Evolutionary conservation across 2,797 vertebrate genomes (phyloP).

Genomic region (Lates japonicus): DNA sequence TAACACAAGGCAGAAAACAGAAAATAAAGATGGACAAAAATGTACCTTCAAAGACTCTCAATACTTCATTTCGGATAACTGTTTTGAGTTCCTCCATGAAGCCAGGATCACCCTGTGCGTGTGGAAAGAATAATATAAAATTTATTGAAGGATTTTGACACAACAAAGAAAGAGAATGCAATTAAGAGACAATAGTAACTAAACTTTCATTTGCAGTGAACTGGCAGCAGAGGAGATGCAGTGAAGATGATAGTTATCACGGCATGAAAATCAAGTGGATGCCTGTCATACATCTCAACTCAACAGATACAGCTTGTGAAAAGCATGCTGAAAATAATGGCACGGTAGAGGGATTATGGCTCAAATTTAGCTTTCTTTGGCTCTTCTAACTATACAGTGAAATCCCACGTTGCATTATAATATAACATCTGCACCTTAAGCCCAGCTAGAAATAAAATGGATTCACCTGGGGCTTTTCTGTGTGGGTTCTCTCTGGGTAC

Average conservation of each 20-base stretch:
- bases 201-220: constrained; percentile 57
- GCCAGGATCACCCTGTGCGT: constrained; percentile 87
- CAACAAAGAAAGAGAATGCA: constrained; percentile 48
- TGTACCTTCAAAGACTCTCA: constrained; percentile 95
- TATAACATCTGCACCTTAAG: constrained; percentile 27
- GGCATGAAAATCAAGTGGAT: constrained; percentile 48
- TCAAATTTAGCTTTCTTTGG: neutral
- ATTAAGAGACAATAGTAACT: constrained; percentile 48
- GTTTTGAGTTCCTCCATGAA: constrained; percentile 94
- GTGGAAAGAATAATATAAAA: constrained; percentile 41
- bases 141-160: constrained; percentile 45
- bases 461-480: neutral
- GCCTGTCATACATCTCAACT: constrained; percentile 27
- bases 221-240: constrained; percentile 44
- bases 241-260: constrained; percentile 40
- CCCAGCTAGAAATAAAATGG: constrained; percentile 21
- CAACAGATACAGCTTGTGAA: constrained; percentile 19
- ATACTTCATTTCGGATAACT: constrained; percentile 93
- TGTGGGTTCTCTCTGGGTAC: too few species aligned
- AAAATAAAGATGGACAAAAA: neutral
- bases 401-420: constrained; percentile 26
- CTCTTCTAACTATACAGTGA: constrained; percentile 10
- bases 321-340: constrained; percentile 36
- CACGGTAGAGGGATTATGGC: constrained; percentile 8
- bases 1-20: neutral